A percentile compares a stretch with the other conserved stretches of the same genome.
Conservation (phyloP, 2,113 vertebrate genomes). For the Propithecus coquereli region DNA sequence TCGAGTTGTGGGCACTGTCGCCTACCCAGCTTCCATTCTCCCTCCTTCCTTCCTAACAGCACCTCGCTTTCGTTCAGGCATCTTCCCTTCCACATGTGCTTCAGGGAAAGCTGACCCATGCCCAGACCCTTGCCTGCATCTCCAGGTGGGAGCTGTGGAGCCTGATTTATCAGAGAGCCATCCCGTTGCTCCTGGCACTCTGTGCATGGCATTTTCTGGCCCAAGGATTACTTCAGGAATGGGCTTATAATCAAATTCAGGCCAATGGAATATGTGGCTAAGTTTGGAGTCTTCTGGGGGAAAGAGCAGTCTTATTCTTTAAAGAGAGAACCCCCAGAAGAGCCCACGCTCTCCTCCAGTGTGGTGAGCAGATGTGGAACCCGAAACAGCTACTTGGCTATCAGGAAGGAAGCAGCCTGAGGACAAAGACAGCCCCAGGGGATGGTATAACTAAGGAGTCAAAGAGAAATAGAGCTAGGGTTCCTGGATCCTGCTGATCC, state of each 20-base stretch:
- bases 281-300: neutral
- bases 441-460: neutral
- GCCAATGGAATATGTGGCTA: neutral
- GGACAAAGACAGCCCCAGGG: neutral
- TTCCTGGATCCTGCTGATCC: neutral
- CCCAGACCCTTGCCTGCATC: neutral
- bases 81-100: neutral
- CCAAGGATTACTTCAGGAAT: neutral
- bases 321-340: neutral
- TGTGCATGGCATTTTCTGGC: neutral
- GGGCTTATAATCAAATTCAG: neutral
- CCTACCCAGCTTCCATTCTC: neutral
- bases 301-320: neutral
- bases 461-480: neutral
- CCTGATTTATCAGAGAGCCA: neutral
- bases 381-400: neutral
- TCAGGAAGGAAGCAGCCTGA: neutral
- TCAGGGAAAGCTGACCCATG: neutral
- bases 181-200: neutral
- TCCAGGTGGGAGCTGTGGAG: neutral
- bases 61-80: neutral
- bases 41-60: neutral
- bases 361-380: neutral
- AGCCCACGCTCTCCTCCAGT: neutral
- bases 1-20: neutral